A percentile compares a stretch with the other conserved stretches of the same genome.
phyloP scores from a whole-genome alignment of 2,113 vertebrate species.

The Chaenocephalus aceratus region DNA sequence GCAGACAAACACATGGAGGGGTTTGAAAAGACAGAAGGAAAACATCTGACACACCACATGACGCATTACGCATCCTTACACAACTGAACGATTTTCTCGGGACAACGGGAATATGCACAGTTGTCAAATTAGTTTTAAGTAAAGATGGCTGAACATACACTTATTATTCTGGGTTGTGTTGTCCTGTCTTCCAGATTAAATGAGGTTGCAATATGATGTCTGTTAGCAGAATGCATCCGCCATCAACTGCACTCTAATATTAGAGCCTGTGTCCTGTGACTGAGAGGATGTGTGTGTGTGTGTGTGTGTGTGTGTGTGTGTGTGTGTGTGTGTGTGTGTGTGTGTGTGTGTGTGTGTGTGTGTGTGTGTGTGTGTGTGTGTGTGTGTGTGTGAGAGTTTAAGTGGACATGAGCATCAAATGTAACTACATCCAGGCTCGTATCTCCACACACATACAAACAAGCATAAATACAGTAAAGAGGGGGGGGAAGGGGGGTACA shows the following conservation, averaged over 20 bases:
- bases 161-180: conserved; percentile 7
- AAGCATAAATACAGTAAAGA: conserved; percentile 6
- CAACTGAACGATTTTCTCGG: not conserved
- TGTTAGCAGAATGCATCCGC: not conserved
- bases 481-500: conserved; percentile 28
- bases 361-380: conserved; percentile 22
- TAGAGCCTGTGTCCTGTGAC: conserved; percentile 56
- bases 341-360: conserved; percentile 14
- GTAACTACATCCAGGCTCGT: conserved; percentile 17
- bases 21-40: not conserved
- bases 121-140: not conserved
- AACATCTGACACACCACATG: conserved; percentile 14
- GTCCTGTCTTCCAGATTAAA: not conserved
- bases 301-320: conserved; percentile 13
- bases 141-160: not conserved
- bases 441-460: conserved; percentile 34
- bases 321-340: conserved; percentile 16
- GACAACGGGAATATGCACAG: not conserved
- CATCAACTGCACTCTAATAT: conserved; percentile 46
- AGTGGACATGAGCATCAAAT: conserved; percentile 12
- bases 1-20: not conserved
- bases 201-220: not conserved
- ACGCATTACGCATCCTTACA: not conserved
- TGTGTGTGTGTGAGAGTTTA: conserved; percentile 28
- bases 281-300: conserved; percentile 24